Percentiles rank a stretch among this genome's conserved stretches.
These are phyloP conservation scores for Dasyurus viverrinus DNA, from an alignment of 2,113 vertebrate species.

Conservation along the genomic window DNA sequence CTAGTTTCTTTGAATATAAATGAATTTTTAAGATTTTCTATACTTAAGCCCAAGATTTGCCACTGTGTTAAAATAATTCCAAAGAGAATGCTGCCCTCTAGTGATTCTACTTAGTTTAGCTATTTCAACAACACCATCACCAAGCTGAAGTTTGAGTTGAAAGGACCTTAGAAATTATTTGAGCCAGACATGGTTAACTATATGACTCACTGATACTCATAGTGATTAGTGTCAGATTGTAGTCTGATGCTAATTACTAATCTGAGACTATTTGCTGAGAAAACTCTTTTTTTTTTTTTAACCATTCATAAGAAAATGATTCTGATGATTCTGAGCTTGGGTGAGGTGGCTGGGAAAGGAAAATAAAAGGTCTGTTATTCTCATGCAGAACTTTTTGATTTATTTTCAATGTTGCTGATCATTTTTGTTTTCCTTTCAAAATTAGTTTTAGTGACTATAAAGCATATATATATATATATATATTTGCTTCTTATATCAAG, in stretches of 20 bases:
- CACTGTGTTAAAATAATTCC: not conserved
- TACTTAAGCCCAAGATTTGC: not conserved
- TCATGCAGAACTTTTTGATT: not conserved
- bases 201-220: not conserved
- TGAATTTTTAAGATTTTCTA: not conserved
- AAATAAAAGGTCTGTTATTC: not conserved
- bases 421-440: not conserved
- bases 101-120: not conserved
- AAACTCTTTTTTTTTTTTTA: not conserved
- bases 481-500: not conserved
- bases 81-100: constrained; percentile 39
- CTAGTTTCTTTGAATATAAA: not conserved
- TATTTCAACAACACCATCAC: not conserved
- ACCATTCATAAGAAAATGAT: not conserved
- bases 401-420: not conserved
- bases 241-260: not conserved
- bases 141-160: not conserved
- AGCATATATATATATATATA: not conserved
- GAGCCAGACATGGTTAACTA: not conserved
- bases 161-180: not conserved
- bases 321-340: not conserved
- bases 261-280: not conserved
- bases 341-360: not conserved
- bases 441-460: not conserved
- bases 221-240: not conserved